Conservation (phyloP, 2,888 invertebrate species). For the Cephus rjabovi region DNA sequence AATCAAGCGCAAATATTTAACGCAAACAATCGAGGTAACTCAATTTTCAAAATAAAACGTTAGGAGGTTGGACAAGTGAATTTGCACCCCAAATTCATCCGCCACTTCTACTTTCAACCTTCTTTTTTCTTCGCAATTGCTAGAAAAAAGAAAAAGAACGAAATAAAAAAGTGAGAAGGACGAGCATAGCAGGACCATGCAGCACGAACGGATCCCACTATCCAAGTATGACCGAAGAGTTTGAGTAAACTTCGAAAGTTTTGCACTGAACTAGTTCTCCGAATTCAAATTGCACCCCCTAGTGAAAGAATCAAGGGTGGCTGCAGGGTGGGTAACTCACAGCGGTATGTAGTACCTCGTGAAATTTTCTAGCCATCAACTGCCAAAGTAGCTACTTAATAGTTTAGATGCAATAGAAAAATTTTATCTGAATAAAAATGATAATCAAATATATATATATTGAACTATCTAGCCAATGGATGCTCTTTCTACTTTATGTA, state of each 20-base stretch:
- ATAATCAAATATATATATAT: too few relatives aligned
- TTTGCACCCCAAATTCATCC: neutral
- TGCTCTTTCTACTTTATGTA: too few relatives aligned
- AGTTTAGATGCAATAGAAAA: conserved; percentile 27
- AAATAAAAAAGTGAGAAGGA: too few relatives aligned
- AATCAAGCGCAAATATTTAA: conserved; percentile 55
- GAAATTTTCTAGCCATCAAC: too few relatives aligned
- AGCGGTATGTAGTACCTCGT: too few relatives aligned
- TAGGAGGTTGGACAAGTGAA: conserved; percentile 29
- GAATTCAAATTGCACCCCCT: conserved; percentile 48
- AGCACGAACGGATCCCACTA: too few relatives aligned
- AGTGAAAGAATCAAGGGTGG: conserved; percentile 42
- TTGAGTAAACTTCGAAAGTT: conserved; percentile 50
- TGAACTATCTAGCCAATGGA: too few relatives aligned
- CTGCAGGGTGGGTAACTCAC: too few relatives aligned
- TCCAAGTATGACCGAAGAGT: conserved; percentile 32
- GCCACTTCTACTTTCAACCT: too few relatives aligned
- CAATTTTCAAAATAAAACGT: conserved; percentile 48
- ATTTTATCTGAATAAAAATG: conserved; percentile 9
- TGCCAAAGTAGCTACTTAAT: conserved; percentile 8
- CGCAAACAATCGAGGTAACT: conserved; percentile 46
- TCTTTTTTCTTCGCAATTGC: too few relatives aligned
- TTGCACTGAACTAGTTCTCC: conserved; percentile 45
- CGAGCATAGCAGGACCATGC: too few relatives aligned
- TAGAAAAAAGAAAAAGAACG: too few relatives aligned